Percentiles rank a stretch among this genome's conserved stretches.
Conservation (phyloP, 2,113 vertebrate genomes). For the Salminus brasiliensis region DNA sequence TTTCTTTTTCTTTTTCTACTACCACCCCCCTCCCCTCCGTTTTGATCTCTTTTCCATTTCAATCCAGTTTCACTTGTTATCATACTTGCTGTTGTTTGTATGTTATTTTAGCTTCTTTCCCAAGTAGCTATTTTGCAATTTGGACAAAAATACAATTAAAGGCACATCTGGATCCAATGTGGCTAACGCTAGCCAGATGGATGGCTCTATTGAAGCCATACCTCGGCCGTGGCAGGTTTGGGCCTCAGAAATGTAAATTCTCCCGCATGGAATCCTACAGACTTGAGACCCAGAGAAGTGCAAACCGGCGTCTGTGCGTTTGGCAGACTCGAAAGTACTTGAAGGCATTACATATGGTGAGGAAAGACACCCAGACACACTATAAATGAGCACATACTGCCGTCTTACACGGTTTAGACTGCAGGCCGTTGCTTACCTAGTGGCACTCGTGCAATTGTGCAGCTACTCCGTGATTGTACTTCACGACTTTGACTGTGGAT, state of each 20-base stretch:
- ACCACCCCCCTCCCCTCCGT: slow-evolving; percentile 82
- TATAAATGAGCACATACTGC: background rate
- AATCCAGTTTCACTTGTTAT: slow-evolving; percentile 94
- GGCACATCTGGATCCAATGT: slow-evolving; percentile 97
- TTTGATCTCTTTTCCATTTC: slow-evolving; percentile 92
- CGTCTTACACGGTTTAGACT: background rate
- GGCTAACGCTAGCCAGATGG: slow-evolving; percentile 91
- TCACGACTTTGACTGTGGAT: no score
- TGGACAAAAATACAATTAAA: slow-evolving; percentile 97
- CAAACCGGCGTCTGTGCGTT: slow-evolving; percentile 50
- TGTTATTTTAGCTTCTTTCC: slow-evolving; percentile 98
- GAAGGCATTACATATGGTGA: slow-evolving; percentile 59
- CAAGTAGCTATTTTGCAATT: slow-evolving; percentile 99
- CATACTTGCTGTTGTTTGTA: slow-evolving; percentile 99
- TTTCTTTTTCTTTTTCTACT: slow-evolving; percentile 67
- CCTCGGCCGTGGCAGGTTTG: slow-evolving; percentile 83
- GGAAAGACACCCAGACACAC: background rate
- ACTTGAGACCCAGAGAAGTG: slow-evolving; percentile 65
- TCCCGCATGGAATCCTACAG: slow-evolving; percentile 65
- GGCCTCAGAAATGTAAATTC: slow-evolving; percentile 71
- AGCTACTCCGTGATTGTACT: background rate
- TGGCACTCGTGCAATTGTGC: background rate
- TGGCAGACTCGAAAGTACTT: slow-evolving; percentile 50
- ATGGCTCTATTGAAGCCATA: slow-evolving; percentile 89
- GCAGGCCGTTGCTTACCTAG: background rate